These are phyloP conservation scores for Ailurus styani DNA, from an alignment of 2,113 vertebrate species.

Conservation along the genomic window DNA sequence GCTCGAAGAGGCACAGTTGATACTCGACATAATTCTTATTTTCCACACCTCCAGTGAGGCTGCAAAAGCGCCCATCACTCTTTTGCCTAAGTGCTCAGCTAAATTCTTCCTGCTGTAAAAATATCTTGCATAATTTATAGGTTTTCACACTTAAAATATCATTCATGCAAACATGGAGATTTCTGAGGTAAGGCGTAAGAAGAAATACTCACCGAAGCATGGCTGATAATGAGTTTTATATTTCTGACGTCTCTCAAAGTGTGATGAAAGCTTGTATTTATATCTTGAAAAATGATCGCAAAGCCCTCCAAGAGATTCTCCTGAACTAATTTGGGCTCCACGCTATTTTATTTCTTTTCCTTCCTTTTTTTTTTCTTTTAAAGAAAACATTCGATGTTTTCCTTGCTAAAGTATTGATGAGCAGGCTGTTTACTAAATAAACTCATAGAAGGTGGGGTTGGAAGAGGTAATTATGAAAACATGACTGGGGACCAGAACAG, in stretches of 20 bases:
- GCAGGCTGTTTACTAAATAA: conserved; percentile 63
- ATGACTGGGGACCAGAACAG: conserved; percentile 1
- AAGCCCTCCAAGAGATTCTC: not conserved
- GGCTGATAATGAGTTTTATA: not conserved
- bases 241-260: not conserved
- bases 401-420: conserved; percentile 50
- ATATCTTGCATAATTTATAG: not conserved
- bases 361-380: not conserved
- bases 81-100: not conserved
- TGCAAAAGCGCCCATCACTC: not conserved
- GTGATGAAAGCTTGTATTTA: not conserved
- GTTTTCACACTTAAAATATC: not conserved
- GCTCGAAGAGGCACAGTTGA: fast-evolving
- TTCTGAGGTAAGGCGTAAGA: not conserved
- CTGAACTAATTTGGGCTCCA: not conserved
- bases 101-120: not conserved
- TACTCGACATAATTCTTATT: not conserved
- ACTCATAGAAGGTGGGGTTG: conserved; percentile 36
- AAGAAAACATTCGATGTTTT: not conserved
- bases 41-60: not conserved
- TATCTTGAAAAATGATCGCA: not conserved
- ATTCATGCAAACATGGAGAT: not conserved
- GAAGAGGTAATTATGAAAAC: conserved; percentile 58
- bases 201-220: not conserved
- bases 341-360: not conserved